phyloP scores from a whole-genome alignment of 2,113 vertebrate genomes.

The Sapajus apella region DNA sequence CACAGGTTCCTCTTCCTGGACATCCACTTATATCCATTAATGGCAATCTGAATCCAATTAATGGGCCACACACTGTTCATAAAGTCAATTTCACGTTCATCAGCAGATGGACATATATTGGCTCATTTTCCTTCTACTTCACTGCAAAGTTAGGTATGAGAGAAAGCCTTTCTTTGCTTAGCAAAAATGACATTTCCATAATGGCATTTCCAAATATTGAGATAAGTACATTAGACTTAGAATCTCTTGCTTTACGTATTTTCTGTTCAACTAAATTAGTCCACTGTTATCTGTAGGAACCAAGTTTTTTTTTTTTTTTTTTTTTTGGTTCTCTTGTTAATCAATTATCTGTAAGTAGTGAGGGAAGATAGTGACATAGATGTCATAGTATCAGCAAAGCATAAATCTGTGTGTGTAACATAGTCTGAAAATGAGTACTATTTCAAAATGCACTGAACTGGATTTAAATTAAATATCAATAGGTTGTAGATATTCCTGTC shows the following conservation, averaged over 20 bases:
- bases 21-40: background rate
- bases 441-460: background rate
- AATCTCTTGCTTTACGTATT: background rate
- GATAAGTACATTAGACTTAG: background rate
- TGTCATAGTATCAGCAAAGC: background rate
- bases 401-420: background rate
- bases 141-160: background rate
- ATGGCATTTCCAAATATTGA: background rate
- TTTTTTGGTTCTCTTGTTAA: background rate
- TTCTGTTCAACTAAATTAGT: background rate
- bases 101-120: background rate
- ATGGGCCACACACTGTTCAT: background rate
- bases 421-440: background rate
- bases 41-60: background rate
- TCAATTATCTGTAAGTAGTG: conserved; percentile 7
- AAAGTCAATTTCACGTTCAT: conserved; percentile 4
- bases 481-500: background rate
- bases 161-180: background rate
- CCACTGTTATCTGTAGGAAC: background rate
- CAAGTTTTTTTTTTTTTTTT: background rate
- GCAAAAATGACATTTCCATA: background rate
- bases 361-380: background rate
- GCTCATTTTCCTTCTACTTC: conserved; percentile 27
- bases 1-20: background rate
- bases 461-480: background rate